These are phyloP conservation scores for Onychomys torridus DNA, from an alignment of 2,797 vertebrate genomes.

Conservation along the genomic window DNA sequence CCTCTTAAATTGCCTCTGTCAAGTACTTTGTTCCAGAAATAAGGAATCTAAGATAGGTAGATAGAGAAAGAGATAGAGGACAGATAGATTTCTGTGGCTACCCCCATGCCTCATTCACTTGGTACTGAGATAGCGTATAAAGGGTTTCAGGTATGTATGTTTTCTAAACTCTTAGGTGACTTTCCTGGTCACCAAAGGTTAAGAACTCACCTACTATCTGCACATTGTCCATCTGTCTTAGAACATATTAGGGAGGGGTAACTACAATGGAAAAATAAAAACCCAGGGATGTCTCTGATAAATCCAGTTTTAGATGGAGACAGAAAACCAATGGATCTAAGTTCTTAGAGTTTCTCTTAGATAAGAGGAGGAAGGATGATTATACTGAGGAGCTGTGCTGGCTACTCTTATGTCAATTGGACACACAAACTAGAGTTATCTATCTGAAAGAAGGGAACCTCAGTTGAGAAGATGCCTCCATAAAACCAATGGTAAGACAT, in stretches of 20 bases:
- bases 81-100: background rate
- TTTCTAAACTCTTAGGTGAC: background rate
- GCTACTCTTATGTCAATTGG: background rate
- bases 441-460: background rate
- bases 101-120: background rate
- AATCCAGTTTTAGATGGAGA: background rate
- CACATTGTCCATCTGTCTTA: background rate
- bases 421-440: background rate
- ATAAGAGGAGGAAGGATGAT: background rate
- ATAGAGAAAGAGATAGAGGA: background rate
- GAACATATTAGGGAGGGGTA: background rate
- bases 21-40: background rate
- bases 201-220: constrained; percentile 36
- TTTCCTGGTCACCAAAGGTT: constrained; percentile 6
- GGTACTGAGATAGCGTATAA: background rate
- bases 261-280: background rate
- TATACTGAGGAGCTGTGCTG: background rate
- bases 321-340: background rate
- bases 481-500: background rate
- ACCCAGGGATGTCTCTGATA: background rate
- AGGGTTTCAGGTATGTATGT: background rate
- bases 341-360: background rate
- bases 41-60: background rate
- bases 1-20: background rate
- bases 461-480: background rate